Conservation (phyloP, 2,797 vertebrate species). For the Poecile montanus region DNA sequence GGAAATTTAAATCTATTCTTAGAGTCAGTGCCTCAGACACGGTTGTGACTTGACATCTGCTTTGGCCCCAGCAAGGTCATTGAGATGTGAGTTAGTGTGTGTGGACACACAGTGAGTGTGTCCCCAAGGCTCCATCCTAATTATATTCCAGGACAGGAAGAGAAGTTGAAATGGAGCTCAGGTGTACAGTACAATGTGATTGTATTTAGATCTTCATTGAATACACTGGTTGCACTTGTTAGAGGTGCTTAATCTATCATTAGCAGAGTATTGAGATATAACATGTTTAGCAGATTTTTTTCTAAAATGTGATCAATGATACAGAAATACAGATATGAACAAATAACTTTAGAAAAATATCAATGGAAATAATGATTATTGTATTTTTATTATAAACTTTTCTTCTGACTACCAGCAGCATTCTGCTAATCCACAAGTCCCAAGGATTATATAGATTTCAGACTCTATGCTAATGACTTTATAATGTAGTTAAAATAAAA, state of each 20-base stretch:
- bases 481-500: neutral
- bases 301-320: neutral
- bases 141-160: neutral
- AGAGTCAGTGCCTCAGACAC: neutral
- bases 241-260: neutral
- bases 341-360: neutral
- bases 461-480: neutral
- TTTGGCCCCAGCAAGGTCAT: neutral
- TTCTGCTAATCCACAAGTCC: neutral
- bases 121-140: neutral
- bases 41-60: neutral
- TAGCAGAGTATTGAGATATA: neutral
- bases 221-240: neutral
- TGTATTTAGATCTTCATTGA: neutral
- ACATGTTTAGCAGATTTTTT: neutral
- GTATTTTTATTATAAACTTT: neutral
- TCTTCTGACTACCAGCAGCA: neutral
- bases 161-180: neutral
- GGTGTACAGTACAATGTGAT: neutral
- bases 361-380: neutral
- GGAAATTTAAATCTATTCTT: neutral
- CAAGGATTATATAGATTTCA: neutral
- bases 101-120: neutral
- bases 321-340: neutral
- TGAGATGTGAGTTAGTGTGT: neutral